Percentiles rank a stretch among this genome's conserved stretches.
These are phyloP conservation scores for Microvelia longipes DNA, from an alignment of 1,140 invertebrate genomes.

Conservation along the genomic window DNA sequence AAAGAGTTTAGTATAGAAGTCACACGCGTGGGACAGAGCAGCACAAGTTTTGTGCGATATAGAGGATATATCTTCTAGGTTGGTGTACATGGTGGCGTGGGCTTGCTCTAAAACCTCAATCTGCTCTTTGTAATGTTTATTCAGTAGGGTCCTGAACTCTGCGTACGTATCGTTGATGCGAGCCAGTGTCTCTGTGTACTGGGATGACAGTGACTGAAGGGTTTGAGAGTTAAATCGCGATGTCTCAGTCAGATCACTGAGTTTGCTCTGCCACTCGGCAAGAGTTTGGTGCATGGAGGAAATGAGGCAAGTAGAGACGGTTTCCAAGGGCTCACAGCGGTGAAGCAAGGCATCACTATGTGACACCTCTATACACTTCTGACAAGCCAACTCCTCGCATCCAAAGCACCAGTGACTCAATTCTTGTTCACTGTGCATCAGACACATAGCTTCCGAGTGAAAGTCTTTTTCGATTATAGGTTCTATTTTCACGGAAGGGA, in stretches of 20 bases:
- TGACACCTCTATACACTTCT: slow-evolving; percentile 77
- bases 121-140: slow-evolving; percentile 83
- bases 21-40: slow-evolving; percentile 79
- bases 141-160: slow-evolving; percentile 84
- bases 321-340: slow-evolving; percentile 64
- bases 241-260: slow-evolving; percentile 62
- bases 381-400: slow-evolving; percentile 79
- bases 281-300: slow-evolving; percentile 63
- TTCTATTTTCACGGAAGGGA: slow-evolving; percentile 17
- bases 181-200: slow-evolving; percentile 85
- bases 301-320: slow-evolving; percentile 63
- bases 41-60: slow-evolving; percentile 88
- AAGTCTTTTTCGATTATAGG: slow-evolving; percentile 40
- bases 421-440: slow-evolving; percentile 67
- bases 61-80: slow-evolving; percentile 66
- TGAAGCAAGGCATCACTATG: slow-evolving; percentile 63
- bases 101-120: slow-evolving; percentile 85
- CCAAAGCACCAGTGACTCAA: slow-evolving; percentile 82
- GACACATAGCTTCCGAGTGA: slow-evolving; percentile 39
- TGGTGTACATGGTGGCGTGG: slow-evolving; percentile 76
- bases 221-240: slow-evolving; percentile 73
- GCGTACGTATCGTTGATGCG: slow-evolving; percentile 90
- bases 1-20: slow-evolving; percentile 79
- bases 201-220: slow-evolving; percentile 62
- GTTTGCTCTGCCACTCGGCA: slow-evolving; percentile 66